phyloP scores from a whole-genome alignment of 1,140 invertebrate genomes.

The Trachelipus rathkii region DNA sequence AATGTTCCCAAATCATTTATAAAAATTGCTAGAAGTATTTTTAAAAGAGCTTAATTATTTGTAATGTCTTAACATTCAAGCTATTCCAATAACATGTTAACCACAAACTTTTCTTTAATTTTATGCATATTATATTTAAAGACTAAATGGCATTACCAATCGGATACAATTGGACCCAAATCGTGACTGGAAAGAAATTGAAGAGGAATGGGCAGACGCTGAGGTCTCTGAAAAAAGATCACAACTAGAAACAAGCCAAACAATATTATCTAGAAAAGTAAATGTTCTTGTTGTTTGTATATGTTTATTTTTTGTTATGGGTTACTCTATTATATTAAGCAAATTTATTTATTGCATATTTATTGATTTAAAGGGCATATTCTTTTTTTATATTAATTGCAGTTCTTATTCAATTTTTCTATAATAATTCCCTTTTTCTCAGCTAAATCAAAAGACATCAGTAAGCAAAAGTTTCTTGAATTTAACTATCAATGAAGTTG shows the following conservation, averaged over 20 bases:
- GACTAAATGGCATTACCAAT: background rate
- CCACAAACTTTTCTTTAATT: too few relatives aligned
- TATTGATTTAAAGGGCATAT: too few relatives aligned
- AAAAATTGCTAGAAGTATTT: too few relatives aligned
- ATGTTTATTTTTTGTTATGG: too few relatives aligned
- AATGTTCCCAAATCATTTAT: background rate
- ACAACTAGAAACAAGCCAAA: background rate
- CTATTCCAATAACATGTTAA: too few relatives aligned
- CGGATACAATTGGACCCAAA: background rate
- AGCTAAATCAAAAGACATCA: background rate
- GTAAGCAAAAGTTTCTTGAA: background rate
- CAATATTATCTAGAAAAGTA: background rate
- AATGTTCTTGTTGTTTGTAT: too few relatives aligned
- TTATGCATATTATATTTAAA: background rate
- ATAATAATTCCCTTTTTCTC: too few relatives aligned
- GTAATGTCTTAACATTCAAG: too few relatives aligned
- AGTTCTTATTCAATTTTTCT: background rate
- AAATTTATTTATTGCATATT: too few relatives aligned
- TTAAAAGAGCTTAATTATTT: too few relatives aligned
- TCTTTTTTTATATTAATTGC: background rate
- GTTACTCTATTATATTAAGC: too few relatives aligned
- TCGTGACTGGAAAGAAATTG: background rate
- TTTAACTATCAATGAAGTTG: background rate
- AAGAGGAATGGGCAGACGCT: background rate
- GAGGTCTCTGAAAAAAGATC: background rate